Evolutionary conservation across 1,140 invertebrate genomes (phyloP).

Genomic region (Trichonephila inaurata): DNA sequence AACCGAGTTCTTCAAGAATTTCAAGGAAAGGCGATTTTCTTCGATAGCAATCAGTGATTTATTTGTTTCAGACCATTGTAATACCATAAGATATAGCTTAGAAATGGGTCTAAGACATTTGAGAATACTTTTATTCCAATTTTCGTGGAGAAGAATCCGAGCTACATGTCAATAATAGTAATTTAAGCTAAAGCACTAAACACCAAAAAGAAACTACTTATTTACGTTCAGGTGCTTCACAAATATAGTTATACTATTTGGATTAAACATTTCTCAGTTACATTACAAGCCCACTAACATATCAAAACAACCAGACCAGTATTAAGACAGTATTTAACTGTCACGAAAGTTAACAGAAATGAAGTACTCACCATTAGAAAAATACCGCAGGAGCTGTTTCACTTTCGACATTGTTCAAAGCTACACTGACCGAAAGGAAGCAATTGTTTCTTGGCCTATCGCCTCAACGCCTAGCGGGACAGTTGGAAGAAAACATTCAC

Average conservation of each 20-base stretch:
- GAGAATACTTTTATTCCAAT: too few relatives aligned
- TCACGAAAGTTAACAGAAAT: not conserved
- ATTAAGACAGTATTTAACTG: not conserved
- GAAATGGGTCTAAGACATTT: too few relatives aligned
- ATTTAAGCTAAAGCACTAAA: not conserved
- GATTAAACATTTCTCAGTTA: not conserved
- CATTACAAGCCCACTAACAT: not conserved
- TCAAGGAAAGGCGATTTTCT: too few relatives aligned
- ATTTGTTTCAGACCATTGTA: too few relatives aligned
- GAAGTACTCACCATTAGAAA: constrained; percentile 44
- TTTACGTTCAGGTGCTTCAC: too few relatives aligned
- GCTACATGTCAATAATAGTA: not conserved
- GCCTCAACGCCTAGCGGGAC: constrained; percentile 26
- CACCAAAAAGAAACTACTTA: not conserved
- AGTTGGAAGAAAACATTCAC: constrained; percentile 25
- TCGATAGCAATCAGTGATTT: too few relatives aligned
- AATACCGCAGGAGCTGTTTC: constrained; percentile 50
- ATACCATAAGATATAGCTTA: too few relatives aligned
- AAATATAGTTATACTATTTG: not conserved
- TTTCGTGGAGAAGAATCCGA: too few relatives aligned
- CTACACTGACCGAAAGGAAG: not conserved
- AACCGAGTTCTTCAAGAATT: too few relatives aligned
- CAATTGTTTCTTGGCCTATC: constrained; percentile 17
- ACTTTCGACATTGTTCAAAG: constrained; percentile 58
- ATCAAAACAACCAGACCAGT: not conserved